These are phyloP conservation scores for Stenichneumon culpator DNA, from an alignment of 2,888 invertebrate species.

Conservation along the genomic window DNA sequence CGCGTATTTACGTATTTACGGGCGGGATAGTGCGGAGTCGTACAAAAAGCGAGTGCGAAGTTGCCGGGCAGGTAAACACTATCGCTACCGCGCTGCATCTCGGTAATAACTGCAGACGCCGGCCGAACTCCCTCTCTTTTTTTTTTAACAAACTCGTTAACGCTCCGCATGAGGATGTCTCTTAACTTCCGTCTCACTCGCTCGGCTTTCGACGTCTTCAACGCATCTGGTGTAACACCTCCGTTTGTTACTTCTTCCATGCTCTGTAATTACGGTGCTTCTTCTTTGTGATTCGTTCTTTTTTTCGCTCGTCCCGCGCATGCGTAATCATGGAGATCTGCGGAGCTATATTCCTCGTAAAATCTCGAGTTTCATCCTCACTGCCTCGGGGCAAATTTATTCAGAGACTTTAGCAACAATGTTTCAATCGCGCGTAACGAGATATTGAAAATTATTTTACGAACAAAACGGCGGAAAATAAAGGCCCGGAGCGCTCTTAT, in stretches of 20 bases:
- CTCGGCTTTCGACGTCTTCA: not conserved
- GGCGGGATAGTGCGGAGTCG: not conserved
- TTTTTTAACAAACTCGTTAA: constrained; percentile 30
- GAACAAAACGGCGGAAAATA: not conserved
- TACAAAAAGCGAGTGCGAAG: constrained; percentile 34
- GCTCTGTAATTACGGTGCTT: not conserved
- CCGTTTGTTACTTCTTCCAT: not conserved
- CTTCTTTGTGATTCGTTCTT: not conserved
- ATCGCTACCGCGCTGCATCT: constrained; percentile 4
- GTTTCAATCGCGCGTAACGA: constrained; percentile 3
- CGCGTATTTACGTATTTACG: not conserved
- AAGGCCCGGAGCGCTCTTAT: not conserved
- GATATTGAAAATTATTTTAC: constrained; percentile 5
- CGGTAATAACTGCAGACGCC: constrained; percentile 30
- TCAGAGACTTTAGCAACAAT: constrained; percentile 16
- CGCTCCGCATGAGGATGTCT: constrained; percentile 23
- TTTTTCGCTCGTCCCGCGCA: not conserved
- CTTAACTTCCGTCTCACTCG: not conserved
- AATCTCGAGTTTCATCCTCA: constrained; percentile 3
- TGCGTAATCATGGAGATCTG: not conserved
- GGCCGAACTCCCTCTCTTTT: constrained; percentile 30
- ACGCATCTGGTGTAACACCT: constrained; percentile 27
- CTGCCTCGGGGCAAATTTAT: not conserved
- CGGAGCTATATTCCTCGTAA: constrained; percentile 13
- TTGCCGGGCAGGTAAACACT: constrained; percentile 33